These are phyloP conservation scores for Resseliella maxima DNA, from an alignment of 2,888 invertebrate genomes.

Conservation along the genomic window DNA sequence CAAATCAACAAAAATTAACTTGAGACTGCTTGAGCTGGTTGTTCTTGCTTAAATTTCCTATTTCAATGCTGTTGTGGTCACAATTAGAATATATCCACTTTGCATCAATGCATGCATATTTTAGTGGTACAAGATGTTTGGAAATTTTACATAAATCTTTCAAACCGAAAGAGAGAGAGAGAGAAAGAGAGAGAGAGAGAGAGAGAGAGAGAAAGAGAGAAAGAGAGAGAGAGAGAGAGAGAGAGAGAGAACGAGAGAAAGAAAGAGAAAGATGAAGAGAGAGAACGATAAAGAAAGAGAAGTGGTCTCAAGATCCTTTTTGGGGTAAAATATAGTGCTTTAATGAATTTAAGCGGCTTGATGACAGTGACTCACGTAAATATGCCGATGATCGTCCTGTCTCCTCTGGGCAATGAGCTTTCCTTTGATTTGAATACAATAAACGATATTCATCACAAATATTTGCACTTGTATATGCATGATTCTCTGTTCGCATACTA, in stretches of 20 bases:
- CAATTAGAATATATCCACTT: constrained; percentile 37
- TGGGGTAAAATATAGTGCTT: constrained; percentile 17
- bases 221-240: no score
- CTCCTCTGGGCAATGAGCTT: background rate
- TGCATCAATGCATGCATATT: background rate
- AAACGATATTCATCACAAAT: constrained; percentile 41
- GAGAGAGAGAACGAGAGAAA: no score
- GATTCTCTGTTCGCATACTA: background rate
- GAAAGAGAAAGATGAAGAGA: no score
- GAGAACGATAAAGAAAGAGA: no score
- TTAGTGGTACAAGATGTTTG: constrained; percentile 23
- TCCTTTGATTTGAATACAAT: background rate
- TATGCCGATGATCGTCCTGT: background rate
- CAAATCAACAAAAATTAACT: constrained; percentile 41
- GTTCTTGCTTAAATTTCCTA: background rate
- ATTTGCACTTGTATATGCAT: background rate
- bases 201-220: no score
- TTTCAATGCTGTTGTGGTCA: constrained; percentile 22
- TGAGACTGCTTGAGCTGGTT: background rate
- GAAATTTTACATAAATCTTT: constrained; percentile 20
- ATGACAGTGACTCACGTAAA: constrained; percentile 31
- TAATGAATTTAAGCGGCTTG: constrained; percentile 28
- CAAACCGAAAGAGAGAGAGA: no score
- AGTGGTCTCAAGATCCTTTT: constrained; percentile 47
- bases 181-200: no score